A percentile compares a stretch with the other conserved stretches of the same genome.
phyloP scores from a whole-genome alignment of 2,888 invertebrate species.

The Desoria tigrina region DNA sequence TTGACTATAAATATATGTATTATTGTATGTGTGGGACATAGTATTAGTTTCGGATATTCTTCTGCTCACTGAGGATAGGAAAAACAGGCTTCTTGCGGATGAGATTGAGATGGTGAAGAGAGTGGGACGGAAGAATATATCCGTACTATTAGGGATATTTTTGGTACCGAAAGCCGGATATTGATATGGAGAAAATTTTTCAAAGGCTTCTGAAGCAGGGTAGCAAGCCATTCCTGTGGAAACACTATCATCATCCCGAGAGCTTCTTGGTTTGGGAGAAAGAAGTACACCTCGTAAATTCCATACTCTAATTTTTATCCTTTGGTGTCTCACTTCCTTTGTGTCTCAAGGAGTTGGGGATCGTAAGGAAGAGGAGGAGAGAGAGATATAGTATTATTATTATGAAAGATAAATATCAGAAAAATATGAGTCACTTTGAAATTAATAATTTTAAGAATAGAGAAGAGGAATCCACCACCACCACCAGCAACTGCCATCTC shows the following conservation, averaged over 20 bases:
- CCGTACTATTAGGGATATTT: constrained; percentile 1
- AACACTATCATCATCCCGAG: too few species aligned
- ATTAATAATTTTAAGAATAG: constrained; percentile 42
- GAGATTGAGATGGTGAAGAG: neutral
- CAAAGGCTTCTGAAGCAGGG: neutral
- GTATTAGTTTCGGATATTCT: too few species aligned
- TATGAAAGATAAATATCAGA: constrained; percentile 40
- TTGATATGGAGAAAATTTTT: constrained; percentile 4
- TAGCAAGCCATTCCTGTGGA: neutral
- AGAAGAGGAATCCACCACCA: constrained; percentile 18
- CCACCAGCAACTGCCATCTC: too few species aligned
- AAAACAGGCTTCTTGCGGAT: neutral
- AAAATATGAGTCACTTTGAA: constrained; percentile 47
- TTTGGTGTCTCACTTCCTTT: constrained; percentile 22
- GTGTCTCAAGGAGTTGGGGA: constrained; percentile 20
- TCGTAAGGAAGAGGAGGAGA: neutral
- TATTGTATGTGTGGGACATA: too few species aligned
- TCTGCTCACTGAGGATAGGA: neutral
- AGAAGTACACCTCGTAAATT: constrained; percentile 43
- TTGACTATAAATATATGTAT: too few species aligned
- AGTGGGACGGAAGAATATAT: neutral
- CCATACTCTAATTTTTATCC: constrained; percentile 45
- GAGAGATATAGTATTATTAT: too few species aligned
- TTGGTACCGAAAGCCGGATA: neutral
- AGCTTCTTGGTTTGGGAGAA: neutral